Conservation (phyloP, 2,888 invertebrate genomes). For the Stratiomys singularior region DNA sequence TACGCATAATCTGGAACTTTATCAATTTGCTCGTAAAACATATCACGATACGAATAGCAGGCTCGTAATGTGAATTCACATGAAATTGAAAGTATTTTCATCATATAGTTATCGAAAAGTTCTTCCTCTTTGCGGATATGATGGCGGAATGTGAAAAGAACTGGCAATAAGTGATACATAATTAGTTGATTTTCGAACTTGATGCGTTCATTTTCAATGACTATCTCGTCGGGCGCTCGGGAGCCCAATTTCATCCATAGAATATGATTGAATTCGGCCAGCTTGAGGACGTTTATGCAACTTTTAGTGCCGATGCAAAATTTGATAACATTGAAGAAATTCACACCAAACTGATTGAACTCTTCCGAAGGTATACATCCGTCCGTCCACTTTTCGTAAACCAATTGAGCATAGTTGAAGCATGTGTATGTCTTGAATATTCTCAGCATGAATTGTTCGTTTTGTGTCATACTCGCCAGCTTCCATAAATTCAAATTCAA, state of each 20-base stretch:
- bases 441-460: conserved; percentile 60
- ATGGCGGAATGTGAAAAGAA: conserved; percentile 66
- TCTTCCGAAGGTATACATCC: conserved; percentile 44
- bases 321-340: conserved; percentile 64
- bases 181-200: conserved; percentile 72
- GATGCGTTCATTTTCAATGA: conserved; percentile 61
- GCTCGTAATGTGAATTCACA: conserved; percentile 73
- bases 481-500: conserved; percentile 62
- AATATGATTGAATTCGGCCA: conserved; percentile 64
- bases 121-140: conserved; percentile 59
- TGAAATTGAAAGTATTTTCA: conserved; percentile 71
- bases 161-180: conserved; percentile 72
- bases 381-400: conserved; percentile 59
- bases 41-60: conserved; percentile 70
- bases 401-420: conserved; percentile 60
- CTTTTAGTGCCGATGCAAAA: conserved; percentile 61
- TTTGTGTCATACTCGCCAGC: conserved; percentile 61
- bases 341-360: conserved; percentile 59
- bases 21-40: conserved; percentile 55
- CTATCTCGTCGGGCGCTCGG: conserved; percentile 61
- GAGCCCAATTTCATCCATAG: conserved; percentile 65
- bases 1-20: conserved; percentile 59
- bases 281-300: conserved; percentile 61
- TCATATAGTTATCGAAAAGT: conserved; percentile 69
- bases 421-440: conserved; percentile 58